Evolutionary conservation across 2,888 invertebrate genomes (phyloP), one percentile per base, ranked within the genome.

Genomic region (Criorhina ranunculi): DNA sequence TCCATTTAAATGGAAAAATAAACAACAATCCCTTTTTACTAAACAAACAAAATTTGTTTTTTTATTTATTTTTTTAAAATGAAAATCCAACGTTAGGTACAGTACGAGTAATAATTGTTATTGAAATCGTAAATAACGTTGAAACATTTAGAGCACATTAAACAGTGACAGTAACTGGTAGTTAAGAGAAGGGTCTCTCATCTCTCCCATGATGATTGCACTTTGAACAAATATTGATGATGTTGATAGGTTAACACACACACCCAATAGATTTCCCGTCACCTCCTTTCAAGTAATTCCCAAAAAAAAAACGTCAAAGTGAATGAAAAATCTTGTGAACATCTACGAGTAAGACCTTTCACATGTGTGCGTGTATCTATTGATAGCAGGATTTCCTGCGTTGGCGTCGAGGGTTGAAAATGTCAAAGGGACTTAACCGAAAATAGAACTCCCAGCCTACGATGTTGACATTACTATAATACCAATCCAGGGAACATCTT

Each of bases 191-290:
- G 85, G 80, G 80, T 76, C 85, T 69, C 69, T 85, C 80, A 76
- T 76, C 85, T 69, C 69, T 85, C 80, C 76, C 85, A 76, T 70
- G 59, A 85, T 85, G 85, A 85, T 85, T 80, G 80, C 75, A 66
- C 85, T 80, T 70, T 70, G 85, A 85, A 85, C 85, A 85, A 85
- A 85, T 85, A 85, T 85, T 85, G 85, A 85, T 85, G 80, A 85
- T 85, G 85, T 85, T 85, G 85, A 85, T 76, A 85, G 85, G 80
- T 85, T 85, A 70, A 85, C 69, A 55, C 62, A 69, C 70, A 80
- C 85, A 85, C 80, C 80, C 85, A 85, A 85, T 80, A 75, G 85
- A 80, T 85, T 80, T 75, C 17, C 80, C 69, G 42, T 75, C 83
- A 69, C 12, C 51, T 15, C 9, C 59, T 49, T 46, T 59, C 31